Base-by-base conservation (phyloP, 2,797 vertebrate genomes). In the Protonibea diacanthus region DNA sequence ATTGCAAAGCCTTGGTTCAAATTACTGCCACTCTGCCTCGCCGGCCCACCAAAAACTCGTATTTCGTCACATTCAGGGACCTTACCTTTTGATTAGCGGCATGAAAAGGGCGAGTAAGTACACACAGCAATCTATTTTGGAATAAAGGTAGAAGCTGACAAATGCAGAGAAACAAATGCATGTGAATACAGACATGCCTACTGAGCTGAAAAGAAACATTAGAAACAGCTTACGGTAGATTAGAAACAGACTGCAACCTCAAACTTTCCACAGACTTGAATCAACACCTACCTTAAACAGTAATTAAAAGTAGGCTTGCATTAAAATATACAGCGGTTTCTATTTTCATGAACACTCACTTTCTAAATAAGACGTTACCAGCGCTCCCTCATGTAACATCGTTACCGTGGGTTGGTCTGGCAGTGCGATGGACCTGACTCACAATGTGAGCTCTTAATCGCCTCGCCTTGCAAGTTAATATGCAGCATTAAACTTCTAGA, bases 1-100 rank as follows among this genome's bases (percentile, higher is more conserved):
- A 90, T 89, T 92, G 83, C 69, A 84, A 88, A 83, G 84, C 78
- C 70, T 58, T 53, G 78, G 87, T 90, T 94, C 79, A 88, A 87
- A 93, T 94, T 89, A 92, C 84, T 81, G 85, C 83, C 81, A 84
- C 75, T 87, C 81, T 83, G 75, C 71, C 61, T 69, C 5, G 21
- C 63, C 89, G 91, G 87, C 82, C 86, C 70, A 68, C 79, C 78
- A 80, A 86, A 38, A 86, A 93, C 82, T 81, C 21, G 47, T 82
- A 78, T 86, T 88, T 78, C 29, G 62, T 83, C 64, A 56, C 61
- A 48, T 68, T 76, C 71, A 76, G 58, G 17, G 33, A 51, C 15
- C 11, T 65, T 74, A 78, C 1, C 75, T 81, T 84, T 81, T 83
- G 72, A 86, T 89, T 89, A 82, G 78, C 48, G 78, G 56, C 52